Evolutionary conservation across 2,113 vertebrate species (phyloP).

Genomic region (Heptranchias perlo): DNA sequence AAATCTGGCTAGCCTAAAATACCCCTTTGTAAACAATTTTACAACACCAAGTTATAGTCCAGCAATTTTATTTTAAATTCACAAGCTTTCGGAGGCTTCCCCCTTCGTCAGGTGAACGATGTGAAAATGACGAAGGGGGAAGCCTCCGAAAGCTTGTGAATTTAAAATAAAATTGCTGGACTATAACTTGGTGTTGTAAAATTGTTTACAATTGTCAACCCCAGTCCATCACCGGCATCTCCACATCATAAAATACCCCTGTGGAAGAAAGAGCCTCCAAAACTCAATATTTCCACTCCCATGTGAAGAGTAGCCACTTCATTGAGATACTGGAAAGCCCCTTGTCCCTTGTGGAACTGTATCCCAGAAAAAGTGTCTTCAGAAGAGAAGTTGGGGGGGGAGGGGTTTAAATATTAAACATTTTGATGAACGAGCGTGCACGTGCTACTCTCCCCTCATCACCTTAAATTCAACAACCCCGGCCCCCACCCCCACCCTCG

Average conservation of each 20-base stretch:
- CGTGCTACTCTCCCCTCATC: neutral
- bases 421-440: neutral
- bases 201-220: too few species aligned
- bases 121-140: too few species aligned
- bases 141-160: neutral
- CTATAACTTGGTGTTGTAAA: too few species aligned
- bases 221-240: too few species aligned
- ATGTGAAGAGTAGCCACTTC: neutral
- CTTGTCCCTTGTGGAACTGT: neutral
- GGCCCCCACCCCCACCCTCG: neutral
- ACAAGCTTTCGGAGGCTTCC: too few species aligned
- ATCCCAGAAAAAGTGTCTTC: neutral
- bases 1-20: neutral
- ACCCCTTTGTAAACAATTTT: too few species aligned
- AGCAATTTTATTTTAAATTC: too few species aligned
- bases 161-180: too few species aligned
- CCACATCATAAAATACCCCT: too few species aligned
- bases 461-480: neutral
- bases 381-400: neutral
- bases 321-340: neutral
- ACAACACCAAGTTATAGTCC: too few species aligned
- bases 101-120: too few species aligned
- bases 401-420: neutral
- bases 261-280: too few species aligned
- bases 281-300: neutral